Percentiles rank a stretch among this genome's conserved stretches.
These are phyloP conservation scores for Chloroceryle inda DNA, from an alignment of 2,797 vertebrate genomes.

Conservation along the genomic window DNA sequence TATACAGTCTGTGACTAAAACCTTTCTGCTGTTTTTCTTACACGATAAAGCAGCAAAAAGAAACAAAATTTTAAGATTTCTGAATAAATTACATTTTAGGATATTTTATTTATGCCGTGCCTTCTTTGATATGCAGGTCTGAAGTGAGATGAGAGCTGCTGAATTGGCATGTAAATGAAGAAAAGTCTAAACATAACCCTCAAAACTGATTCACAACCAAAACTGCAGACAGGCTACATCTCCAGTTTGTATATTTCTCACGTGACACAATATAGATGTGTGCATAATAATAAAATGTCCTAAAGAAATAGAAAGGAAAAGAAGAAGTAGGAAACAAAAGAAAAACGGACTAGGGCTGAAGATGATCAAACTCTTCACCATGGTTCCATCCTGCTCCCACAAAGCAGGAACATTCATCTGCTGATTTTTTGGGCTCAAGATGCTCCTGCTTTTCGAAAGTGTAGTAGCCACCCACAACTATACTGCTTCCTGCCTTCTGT, in stretches of 20 bases:
- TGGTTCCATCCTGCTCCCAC: not conserved
- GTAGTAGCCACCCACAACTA: constrained; percentile 52
- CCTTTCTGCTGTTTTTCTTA: not conserved
- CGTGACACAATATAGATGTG: not conserved
- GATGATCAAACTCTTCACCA: not conserved
- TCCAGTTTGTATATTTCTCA: not conserved
- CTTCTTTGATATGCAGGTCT: not conserved
- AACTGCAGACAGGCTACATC: not conserved
- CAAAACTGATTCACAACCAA: not conserved
- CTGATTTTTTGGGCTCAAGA: constrained; percentile 43
- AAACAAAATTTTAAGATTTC: not conserved
- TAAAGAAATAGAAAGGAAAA: not conserved
- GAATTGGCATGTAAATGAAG: not conserved
- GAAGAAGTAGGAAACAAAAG: not conserved
- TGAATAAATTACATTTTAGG: not conserved
- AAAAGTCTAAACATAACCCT: not conserved
- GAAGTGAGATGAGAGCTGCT: not conserved
- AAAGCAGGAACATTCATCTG: constrained; percentile 5
- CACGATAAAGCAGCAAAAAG: not conserved
- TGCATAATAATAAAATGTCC: not conserved
- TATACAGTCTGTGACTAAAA: not conserved
- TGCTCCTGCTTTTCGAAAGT: constrained; percentile 23
- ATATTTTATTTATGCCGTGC: not conserved
- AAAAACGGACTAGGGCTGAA: not conserved
- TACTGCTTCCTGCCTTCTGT: constrained; percentile 54